A percentile compares a stretch with the other conserved stretches of the same genome.
Conservation (phyloP, 2,113 vertebrate species). For the Theropithecus gelada region DNA sequence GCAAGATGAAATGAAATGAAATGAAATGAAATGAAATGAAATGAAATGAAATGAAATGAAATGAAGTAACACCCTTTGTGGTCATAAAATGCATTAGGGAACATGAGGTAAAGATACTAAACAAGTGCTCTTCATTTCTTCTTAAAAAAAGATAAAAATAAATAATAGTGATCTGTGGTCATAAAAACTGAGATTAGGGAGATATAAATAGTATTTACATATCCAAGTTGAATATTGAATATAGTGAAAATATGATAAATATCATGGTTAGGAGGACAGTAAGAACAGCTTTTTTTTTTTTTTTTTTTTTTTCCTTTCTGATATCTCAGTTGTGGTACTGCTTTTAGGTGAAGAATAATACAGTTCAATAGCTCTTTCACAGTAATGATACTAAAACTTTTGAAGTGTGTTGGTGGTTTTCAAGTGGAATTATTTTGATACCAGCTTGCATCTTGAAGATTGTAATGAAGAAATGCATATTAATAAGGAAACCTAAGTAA, state of each 20-base stretch:
- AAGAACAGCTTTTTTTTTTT: not conserved
- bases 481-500: not conserved
- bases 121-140: not conserved
- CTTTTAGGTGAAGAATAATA: not conserved
- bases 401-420: constrained; percentile 16
- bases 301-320: no score
- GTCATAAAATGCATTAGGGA: not conserved
- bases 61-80: not conserved
- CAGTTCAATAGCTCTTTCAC: not conserved
- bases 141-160: not conserved
- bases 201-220: not conserved
- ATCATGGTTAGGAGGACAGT: not conserved
- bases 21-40: not conserved
- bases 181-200: not conserved
- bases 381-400: not conserved
- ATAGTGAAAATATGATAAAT: not conserved
- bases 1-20: not conserved
- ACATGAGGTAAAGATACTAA: not conserved
- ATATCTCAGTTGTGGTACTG: not conserved
- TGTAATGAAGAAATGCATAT: accelerated
- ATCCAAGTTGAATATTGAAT: not conserved
- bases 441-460: not conserved
- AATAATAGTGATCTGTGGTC: not conserved
- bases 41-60: not conserved
- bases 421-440: not conserved